These are phyloP conservation scores for Mya arenaria DNA, from an alignment of 1,140 invertebrate genomes.

Conservation along the genomic window DNA sequence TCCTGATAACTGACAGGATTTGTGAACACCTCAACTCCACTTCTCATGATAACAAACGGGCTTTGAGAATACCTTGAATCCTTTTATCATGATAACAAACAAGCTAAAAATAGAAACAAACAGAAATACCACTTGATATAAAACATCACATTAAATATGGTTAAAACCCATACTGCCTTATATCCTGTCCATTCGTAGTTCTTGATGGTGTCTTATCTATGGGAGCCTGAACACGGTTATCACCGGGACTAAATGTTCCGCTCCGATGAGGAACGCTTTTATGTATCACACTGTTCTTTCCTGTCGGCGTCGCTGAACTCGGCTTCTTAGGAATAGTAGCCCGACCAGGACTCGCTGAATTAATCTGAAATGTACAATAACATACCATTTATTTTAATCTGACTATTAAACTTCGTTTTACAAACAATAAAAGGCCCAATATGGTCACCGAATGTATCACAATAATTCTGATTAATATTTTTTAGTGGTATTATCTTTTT, in stretches of 20 bases:
- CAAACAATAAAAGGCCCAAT: too few species aligned
- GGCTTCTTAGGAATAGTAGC: slow-evolving; percentile 75
- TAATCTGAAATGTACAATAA: slow-evolving; percentile 60
- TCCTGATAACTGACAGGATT: too few species aligned
- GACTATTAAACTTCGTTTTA: too few species aligned
- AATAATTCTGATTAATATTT: too few species aligned
- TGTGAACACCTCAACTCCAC: too few species aligned
- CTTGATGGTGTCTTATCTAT: slow-evolving; percentile 66
- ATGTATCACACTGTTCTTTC: slow-evolving; percentile 76
- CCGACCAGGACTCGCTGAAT: slow-evolving; percentile 69
- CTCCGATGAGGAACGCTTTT: slow-evolving; percentile 74
- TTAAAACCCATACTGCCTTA: slow-evolving; percentile 75
- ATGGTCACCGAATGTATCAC: too few species aligned
- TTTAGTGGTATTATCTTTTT: too few species aligned
- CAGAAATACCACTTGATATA: neutral
- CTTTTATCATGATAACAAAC: too few species aligned
- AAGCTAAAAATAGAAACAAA: too few species aligned
- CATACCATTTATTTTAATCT: neutral
- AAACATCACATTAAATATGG: neutral
- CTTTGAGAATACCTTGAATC: too few species aligned
- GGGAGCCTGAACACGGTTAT: slow-evolving; percentile 66
- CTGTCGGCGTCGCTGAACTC: slow-evolving; percentile 67
- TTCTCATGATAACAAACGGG: too few species aligned
- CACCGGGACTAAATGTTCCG: slow-evolving; percentile 79
- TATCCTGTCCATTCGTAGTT: slow-evolving; percentile 77